Evolutionary conservation across 2,113 vertebrate species (phyloP).

Genomic region (Epinephelus moara): DNA sequence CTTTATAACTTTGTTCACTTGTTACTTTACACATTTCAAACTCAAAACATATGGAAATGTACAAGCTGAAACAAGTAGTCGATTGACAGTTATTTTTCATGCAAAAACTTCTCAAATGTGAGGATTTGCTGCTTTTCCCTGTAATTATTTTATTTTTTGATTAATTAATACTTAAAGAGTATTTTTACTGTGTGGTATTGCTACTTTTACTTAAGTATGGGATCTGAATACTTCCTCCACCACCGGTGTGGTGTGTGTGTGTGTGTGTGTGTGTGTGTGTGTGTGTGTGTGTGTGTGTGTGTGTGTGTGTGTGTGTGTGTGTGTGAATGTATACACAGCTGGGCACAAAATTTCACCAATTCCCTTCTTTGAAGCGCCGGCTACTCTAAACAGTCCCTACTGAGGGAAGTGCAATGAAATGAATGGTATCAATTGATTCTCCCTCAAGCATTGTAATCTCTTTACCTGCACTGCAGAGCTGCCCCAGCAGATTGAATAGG

Average conservation of each 20-base stretch:
- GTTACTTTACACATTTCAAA: too few species aligned
- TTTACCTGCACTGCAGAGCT: conserved; percentile 76
- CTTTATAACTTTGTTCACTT: too few species aligned
- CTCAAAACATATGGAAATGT: too few species aligned
- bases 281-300: conserved; percentile 24
- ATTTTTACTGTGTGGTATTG: too few species aligned
- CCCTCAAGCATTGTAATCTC: conserved; percentile 80
- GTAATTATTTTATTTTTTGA: too few species aligned
- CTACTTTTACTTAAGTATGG: too few species aligned
- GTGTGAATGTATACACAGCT: conserved; percentile 52
- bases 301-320: conserved; percentile 7
- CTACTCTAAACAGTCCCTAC: conserved; percentile 65
- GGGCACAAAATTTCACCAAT: conserved; percentile 47
- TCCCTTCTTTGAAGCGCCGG: conserved; percentile 50
- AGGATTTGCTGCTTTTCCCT: too few species aligned
- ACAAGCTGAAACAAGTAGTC: too few species aligned
- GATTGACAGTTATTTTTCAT: too few species aligned
- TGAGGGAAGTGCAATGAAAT: conserved; percentile 54
- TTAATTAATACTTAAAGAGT: too few species aligned
- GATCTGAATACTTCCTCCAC: too few species aligned
- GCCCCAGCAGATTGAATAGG: conserved; percentile 72
- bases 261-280: conserved; percentile 17
- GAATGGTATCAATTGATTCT: conserved; percentile 80
- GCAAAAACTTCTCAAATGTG: too few species aligned
- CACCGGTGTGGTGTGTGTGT: not conserved